Percentiles rank a stretch among this genome's conserved stretches.
Conservation (phyloP, 2,888 invertebrate genomes). For the Lepidochrysops patricia region DNA sequence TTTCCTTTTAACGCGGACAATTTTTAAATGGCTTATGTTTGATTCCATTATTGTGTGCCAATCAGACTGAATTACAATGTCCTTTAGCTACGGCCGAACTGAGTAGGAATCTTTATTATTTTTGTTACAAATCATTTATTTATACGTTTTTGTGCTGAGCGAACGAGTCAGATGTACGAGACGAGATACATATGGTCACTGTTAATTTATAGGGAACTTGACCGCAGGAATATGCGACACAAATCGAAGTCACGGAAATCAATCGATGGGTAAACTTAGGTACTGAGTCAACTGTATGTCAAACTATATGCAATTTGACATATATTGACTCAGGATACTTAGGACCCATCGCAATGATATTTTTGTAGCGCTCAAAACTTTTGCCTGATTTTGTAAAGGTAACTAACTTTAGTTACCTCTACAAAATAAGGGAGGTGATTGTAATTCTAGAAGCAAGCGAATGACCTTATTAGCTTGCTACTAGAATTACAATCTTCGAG, state of each 20-base stretch:
- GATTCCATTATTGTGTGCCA: constrained; percentile 75
- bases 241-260: not conserved
- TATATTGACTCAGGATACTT: too few relatives aligned
- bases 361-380: too few relatives aligned
- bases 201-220: constrained; percentile 43
- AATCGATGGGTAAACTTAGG: too few relatives aligned
- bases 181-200: constrained; percentile 43
- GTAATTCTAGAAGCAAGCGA: too few relatives aligned
- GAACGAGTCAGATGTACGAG: constrained; percentile 58
- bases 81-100: constrained; percentile 65
- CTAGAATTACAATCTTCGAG: too few relatives aligned
- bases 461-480: too few relatives aligned
- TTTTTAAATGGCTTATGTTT: constrained; percentile 73
- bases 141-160: constrained; percentile 52
- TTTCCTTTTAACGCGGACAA: constrained; percentile 67
- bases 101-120: constrained; percentile 60
- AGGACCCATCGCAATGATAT: too few relatives aligned
- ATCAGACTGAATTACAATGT: constrained; percentile 74
- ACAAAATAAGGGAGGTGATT: too few relatives aligned
- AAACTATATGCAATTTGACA: too few relatives aligned
- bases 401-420: too few relatives aligned
- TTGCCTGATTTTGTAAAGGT: too few relatives aligned
- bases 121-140: constrained; percentile 64
- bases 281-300: too few relatives aligned
- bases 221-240: not conserved